These are phyloP conservation scores for Masnerella sp. DNA, from an alignment of 2,888 invertebrate species.

Conservation along the genomic window DNA sequence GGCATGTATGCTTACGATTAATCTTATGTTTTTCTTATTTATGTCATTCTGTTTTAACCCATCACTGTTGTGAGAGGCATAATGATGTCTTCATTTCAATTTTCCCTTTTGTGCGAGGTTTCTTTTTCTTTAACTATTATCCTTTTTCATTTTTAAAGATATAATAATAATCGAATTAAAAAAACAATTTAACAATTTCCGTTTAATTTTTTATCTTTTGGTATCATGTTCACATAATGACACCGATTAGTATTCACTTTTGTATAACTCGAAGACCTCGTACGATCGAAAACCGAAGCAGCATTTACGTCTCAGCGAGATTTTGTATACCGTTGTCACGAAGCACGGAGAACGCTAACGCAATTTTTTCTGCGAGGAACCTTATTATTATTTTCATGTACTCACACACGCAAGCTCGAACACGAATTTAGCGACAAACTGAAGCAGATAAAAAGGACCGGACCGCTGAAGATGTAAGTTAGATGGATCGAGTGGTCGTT, in stretches of 20 bases:
- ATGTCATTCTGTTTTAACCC: constrained; percentile 22
- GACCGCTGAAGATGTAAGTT: no score
- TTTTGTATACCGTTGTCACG: constrained; percentile 29
- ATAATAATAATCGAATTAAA: neutral
- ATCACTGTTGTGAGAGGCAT: constrained; percentile 31
- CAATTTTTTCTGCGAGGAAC: constrained; percentile 5
- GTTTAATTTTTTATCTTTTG: no score
- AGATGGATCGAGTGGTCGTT: no score
- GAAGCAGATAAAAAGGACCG: no score
- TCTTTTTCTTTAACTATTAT: neutral
- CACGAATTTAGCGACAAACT: constrained; percentile 17
- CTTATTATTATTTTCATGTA: no score
- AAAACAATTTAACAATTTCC: constrained; percentile 13
- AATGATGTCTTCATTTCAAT: constrained; percentile 43
- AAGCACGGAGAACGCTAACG: constrained; percentile 31
- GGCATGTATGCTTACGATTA: constrained; percentile 51
- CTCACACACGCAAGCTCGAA: constrained; percentile 4
- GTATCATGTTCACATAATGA: no score
- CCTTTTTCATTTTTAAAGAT: neutral
- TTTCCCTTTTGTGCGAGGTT: constrained; percentile 16
- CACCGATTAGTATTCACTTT: no score
- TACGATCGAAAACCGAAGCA: constrained; percentile 21
- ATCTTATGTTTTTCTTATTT: constrained; percentile 27
- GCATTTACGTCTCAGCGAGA: constrained; percentile 18
- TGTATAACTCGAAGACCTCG: constrained; percentile 8